Evolutionary conservation across 92 coral and sea anemone genomes (phyloP).

Genomic region (Epizoanthus rinbou): DNA sequence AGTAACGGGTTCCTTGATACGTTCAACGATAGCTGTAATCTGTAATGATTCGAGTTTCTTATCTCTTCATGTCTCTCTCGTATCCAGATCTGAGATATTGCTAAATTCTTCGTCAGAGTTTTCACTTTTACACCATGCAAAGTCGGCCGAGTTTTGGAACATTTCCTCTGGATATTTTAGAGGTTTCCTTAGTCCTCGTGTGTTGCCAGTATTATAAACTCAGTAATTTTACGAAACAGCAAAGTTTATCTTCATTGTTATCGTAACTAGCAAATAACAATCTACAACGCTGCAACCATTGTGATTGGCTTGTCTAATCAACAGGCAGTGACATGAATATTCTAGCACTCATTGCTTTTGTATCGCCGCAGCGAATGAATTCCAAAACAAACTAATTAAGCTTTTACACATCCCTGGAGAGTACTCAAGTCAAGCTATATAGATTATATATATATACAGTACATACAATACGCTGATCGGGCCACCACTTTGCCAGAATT

Average conservation of each 20-base stretch:
- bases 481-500: not conserved
- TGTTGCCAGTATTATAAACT: not conserved
- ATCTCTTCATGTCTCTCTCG: not conserved
- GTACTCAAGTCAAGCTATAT: constrained; percentile 3
- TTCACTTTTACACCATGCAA: not conserved
- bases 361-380: constrained; percentile 8
- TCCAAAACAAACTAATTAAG: constrained; percentile 13
- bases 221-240: constrained; percentile 13
- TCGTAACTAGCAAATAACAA: constrained; percentile 32
- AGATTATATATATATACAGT: not conserved
- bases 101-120: not conserved
- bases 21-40: constrained; percentile 12
- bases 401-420: constrained; percentile 23
- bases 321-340: constrained; percentile 11
- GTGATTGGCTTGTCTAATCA: constrained; percentile 28
- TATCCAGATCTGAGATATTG: not conserved
- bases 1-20: not conserved
- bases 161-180: not conserved
- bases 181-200: not conserved
- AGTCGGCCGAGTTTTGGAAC: not conserved
- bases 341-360: constrained; percentile 20
- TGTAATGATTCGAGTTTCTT: constrained; percentile 9
- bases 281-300: not conserved
- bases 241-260: constrained; percentile 32
- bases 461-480: not conserved